These are phyloP conservation scores for Limnephilus lunatus DNA, from an alignment of 2,888 invertebrate genomes.

Conservation along the genomic window DNA sequence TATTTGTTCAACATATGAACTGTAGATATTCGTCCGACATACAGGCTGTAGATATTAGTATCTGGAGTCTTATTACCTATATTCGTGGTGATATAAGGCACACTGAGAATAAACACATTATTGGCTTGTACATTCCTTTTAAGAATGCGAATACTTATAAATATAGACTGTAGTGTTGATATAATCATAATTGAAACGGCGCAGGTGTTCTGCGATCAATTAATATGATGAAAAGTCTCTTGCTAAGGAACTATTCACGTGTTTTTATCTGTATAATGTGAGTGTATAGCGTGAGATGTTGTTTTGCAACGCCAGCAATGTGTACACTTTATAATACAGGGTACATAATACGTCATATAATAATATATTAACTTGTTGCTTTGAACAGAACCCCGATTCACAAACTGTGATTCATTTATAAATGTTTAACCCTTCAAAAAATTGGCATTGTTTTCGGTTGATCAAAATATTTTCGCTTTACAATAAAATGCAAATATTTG, in stretches of 20 bases:
- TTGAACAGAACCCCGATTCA: neutral
- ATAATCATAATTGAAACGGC: neutral
- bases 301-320: neutral
- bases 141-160: too few species aligned
- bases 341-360: neutral
- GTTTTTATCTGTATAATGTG: neutral
- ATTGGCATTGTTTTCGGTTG: too few species aligned
- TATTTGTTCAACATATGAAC: too few species aligned
- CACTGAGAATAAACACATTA: too few species aligned
- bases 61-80: too few species aligned
- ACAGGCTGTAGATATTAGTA: too few species aligned
- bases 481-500: too few species aligned
- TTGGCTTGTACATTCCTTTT: too few species aligned
- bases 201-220: neutral
- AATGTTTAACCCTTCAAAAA: too few species aligned
- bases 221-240: neutral
- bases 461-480: too few species aligned
- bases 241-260: neutral
- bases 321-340: neutral
- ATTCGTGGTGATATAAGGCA: too few species aligned
- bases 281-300: neutral
- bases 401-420: neutral
- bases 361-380: neutral
- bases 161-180: neutral
- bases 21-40: too few species aligned